These are phyloP conservation scores for Ephydatia muelleri DNA, from an alignment of 37 sponge, comb jelly and placozoan genomes.

Conservation along the genomic window DNA sequence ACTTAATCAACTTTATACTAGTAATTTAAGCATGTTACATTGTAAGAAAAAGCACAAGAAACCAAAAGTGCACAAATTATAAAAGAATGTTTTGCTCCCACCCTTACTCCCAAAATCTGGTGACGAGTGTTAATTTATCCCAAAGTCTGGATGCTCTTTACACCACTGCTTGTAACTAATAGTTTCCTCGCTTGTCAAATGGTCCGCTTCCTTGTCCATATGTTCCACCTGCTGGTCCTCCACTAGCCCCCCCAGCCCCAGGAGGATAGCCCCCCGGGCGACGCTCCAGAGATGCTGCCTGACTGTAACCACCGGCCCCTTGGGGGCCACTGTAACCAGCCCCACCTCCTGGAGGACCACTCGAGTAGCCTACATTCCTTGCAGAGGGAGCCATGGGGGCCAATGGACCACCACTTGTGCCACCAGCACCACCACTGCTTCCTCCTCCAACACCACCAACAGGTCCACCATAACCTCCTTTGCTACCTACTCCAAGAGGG, in stretches of 20 bases:
- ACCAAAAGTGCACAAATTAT: not conserved
- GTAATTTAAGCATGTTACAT: not conserved
- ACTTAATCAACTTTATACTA: too few species aligned
- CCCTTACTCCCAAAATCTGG: too few species aligned
- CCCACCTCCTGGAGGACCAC: not conserved
- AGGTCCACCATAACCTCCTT: not conserved
- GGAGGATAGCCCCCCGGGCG: not conserved
- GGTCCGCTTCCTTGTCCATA: not conserved
- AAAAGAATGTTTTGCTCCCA: too few species aligned
- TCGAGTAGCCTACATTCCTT: not conserved
- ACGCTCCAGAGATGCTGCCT: not conserved
- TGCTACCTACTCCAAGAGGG: not conserved
- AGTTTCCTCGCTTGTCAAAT: not conserved
- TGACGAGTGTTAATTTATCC: too few species aligned
- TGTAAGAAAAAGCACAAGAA: too few species aligned
- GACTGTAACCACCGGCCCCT: not conserved
- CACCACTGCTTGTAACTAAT: not conserved
- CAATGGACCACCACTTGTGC: conserved; percentile 1
- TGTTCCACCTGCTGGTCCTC: not conserved
- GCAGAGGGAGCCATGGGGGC: not conserved
- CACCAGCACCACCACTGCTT: not conserved
- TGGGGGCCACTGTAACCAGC: not conserved
- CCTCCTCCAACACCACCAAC: not conserved
- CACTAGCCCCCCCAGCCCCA: not conserved
- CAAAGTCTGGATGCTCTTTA: too few species aligned